Percentiles rank a stretch among this genome's conserved stretches.
Evolutionary conservation across 1,140 invertebrate species (phyloP).

Genomic region (Stenopsyche tienmushanensis): DNA sequence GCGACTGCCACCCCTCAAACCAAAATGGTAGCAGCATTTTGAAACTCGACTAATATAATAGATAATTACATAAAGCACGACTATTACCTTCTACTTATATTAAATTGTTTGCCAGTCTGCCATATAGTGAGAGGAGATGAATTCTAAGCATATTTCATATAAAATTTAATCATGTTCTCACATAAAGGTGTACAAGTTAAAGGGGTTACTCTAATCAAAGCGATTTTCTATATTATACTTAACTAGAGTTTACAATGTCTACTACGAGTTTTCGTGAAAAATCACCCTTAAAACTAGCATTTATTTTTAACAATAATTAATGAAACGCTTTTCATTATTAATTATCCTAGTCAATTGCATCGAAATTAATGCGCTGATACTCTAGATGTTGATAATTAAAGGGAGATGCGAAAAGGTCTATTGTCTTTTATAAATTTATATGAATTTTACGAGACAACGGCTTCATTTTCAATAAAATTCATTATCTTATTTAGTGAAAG

Average conservation of each 20-base stretch:
- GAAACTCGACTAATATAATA: slow-evolving; percentile 19
- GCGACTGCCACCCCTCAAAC: no score
- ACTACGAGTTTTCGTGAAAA: not conserved
- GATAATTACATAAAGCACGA: slow-evolving; percentile 19
- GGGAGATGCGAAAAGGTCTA: no score
- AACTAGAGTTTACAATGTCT: no score
- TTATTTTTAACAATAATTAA: no score
- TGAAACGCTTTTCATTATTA: no score
- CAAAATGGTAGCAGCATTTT: not conserved
- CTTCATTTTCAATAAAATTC: not conserved
- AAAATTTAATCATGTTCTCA: slow-evolving; percentile 13
- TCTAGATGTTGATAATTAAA: no score
- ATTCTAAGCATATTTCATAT: slow-evolving; percentile 19
- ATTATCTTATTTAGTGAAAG: no score
- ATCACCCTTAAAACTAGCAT: not conserved
- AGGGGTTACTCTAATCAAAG: not conserved
- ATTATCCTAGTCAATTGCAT: no score
- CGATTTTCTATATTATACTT: not conserved
- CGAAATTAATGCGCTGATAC: no score
- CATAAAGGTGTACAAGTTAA: slow-evolving; percentile 10
- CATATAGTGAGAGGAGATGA: slow-evolving; percentile 10
- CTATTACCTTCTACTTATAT: slow-evolving; percentile 18
- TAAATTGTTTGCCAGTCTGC: slow-evolving; percentile 18
- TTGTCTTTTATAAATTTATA: no score
- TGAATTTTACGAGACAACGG: not conserved